phyloP scores from a whole-genome alignment of 2,888 invertebrate species.

The Gryllus longicercus region DNA sequence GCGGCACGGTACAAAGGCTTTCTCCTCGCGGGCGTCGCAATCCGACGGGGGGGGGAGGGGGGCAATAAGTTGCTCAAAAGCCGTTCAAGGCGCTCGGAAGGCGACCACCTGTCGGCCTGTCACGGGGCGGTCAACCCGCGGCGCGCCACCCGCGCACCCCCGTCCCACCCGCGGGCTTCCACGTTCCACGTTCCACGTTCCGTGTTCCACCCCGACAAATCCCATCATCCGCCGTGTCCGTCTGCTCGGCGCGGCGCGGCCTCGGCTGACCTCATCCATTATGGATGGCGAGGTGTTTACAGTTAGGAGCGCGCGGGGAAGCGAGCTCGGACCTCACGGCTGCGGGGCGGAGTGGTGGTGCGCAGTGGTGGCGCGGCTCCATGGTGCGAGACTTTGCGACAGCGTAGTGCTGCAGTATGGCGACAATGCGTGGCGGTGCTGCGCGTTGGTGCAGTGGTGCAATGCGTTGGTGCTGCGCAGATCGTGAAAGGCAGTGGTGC shows the following conservation, averaged over 20 bases:
- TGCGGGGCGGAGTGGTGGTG: no score
- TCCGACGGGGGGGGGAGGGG: background rate
- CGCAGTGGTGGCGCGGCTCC: no score
- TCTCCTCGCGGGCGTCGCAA: background rate
- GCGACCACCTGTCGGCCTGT: background rate
- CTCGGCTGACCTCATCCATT: background rate
- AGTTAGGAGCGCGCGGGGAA: background rate
- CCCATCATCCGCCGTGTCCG: background rate
- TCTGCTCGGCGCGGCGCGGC: background rate
- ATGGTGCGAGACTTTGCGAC: no score
- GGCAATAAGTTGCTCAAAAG: background rate
- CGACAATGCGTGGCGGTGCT: no score
- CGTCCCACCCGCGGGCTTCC: no score
- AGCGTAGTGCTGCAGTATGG: rapidly evolving
- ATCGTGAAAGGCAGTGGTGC: no score
- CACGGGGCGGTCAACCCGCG: background rate
- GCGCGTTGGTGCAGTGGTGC: no score
- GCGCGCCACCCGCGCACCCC: background rate
- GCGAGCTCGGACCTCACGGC: no score
- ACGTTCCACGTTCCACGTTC: no score
- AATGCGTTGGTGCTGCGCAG: no score
- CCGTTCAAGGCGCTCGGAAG: background rate
- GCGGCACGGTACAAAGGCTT: background rate
- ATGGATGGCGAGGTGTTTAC: background rate
- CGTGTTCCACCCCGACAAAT: background rate